These are phyloP conservation scores for Nudaria mundana DNA, from an alignment of 2,888 invertebrate species.

Conservation along the genomic window DNA sequence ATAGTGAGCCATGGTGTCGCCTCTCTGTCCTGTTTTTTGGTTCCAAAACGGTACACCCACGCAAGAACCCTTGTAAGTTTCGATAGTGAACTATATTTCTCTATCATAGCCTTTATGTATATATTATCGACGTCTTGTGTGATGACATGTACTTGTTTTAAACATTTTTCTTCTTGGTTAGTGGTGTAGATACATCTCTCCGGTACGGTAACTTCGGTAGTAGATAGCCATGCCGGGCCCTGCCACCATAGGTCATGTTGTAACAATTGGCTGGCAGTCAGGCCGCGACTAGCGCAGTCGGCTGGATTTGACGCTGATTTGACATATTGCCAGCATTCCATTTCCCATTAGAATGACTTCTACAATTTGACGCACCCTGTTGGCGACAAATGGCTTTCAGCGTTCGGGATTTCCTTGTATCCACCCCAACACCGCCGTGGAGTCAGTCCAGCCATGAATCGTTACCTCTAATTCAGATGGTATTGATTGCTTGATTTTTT, in stretches of 20 bases:
- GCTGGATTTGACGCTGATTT: not conserved
- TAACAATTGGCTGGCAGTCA: not conserved
- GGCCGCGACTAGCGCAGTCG: too few relatives aligned
- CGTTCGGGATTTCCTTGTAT: constrained; percentile 3
- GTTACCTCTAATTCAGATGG: not conserved
- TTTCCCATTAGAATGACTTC: not conserved
- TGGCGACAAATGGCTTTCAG: too few relatives aligned
- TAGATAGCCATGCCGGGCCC: not conserved
- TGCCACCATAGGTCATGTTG: not conserved
- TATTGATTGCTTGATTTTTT: not conserved
- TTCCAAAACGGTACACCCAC: constrained; percentile 7
- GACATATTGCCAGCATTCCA: not conserved
- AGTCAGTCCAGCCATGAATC: not conserved
- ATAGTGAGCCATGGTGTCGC: constrained; percentile 4
- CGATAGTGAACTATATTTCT: constrained; percentile 9
- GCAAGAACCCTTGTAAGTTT: constrained; percentile 6
- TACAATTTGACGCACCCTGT: constrained; percentile 3
- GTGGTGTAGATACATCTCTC: not conserved
- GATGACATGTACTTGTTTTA: not conserved
- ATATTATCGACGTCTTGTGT: not conserved
- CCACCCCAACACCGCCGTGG: constrained; percentile 3
- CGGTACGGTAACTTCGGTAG: not conserved
- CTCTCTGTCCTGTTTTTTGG: constrained; percentile 2
- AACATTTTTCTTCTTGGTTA: not conserved
- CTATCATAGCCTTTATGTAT: constrained; percentile 1